Base-by-base conservation (phyloP, 1,140 invertebrate genomes). In the Neuroterus valhalla region DNA sequence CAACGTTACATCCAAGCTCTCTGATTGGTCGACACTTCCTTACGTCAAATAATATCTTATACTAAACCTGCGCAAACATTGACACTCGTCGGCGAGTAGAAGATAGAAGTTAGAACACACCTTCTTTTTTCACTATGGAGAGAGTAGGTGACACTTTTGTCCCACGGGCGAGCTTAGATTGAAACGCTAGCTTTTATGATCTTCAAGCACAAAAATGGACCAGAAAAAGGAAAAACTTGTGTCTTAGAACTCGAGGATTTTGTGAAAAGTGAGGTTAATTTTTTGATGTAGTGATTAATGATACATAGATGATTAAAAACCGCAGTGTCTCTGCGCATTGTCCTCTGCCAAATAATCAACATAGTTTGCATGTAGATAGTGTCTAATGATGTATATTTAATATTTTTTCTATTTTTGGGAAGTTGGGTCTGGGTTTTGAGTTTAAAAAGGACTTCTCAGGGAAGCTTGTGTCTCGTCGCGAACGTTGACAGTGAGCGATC, bases 321-420 rank as follows among this genome's bases (percentile, higher is more conserved):
- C 17, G 17, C 11, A 19, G 48, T 50, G 48, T 50, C 55, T 62
- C 31, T 62, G 55, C 55, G 55, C 55, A 62, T 38, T 62, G 55
- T 15, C 48, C 17, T 46, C 14, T 50, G 48, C 48, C 26, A 14
- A 62, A 26, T 23, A 38, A 62, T 31, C 26, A 62, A 38, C 26
- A 62, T 15, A 38, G 55, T 62, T 62, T 31, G 55, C 31, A 62
- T 62, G 55, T 62, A 62, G 26, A 26, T 31, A 31, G 55, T n/a
- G 31, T 62, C 55, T 62, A 62, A 62, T 62, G n/a, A 62, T 62
- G 55, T 62, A 23, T 62, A 62, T 62, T 62, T 23, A 12, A 62
- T 26, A 6, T 62, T 62, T 31, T 31, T 14, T 10, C 21, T 62
- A n/a, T 26, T 62, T 62, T 62, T 26, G 23, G 14, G 31, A 62